Evolutionary conservation across 2,888 invertebrate species (phyloP).

Genomic region (Syritta pipiens): DNA sequence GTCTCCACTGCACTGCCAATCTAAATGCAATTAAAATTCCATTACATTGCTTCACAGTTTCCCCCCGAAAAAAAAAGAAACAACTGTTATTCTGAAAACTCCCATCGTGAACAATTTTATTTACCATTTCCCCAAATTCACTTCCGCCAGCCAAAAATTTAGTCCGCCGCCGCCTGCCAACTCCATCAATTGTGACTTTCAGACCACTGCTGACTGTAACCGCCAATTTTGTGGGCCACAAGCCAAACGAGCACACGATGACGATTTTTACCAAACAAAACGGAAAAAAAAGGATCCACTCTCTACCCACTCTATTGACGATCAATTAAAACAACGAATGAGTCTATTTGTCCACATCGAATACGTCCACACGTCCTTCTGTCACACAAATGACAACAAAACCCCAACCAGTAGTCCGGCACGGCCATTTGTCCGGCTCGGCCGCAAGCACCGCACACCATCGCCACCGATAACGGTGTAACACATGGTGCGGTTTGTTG

Average conservation of each 20-base stretch:
- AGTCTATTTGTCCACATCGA: constrained; percentile 59
- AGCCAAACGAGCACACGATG: constrained; percentile 31
- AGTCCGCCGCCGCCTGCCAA: constrained; percentile 21
- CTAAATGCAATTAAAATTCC: constrained; percentile 60
- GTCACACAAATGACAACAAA: constrained; percentile 45
- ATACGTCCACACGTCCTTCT: constrained; percentile 57
- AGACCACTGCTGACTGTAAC: too few relatives aligned
- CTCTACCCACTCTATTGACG: constrained; percentile 45
- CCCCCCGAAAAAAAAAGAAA: constrained; percentile 2
- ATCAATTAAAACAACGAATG: constrained; percentile 61
- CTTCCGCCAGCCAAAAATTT: constrained; percentile 7
- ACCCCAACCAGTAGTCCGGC: too few relatives aligned
- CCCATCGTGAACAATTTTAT: constrained; percentile 8
- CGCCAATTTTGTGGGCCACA: constrained; percentile 45
- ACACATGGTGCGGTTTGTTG: constrained; percentile 62
- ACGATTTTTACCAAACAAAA: background rate
- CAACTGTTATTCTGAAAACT: background rate
- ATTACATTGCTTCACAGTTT: constrained; percentile 26
- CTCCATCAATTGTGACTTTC: constrained; percentile 47
- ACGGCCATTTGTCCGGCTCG: constrained; percentile 36
- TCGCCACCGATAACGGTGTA: constrained; percentile 21
- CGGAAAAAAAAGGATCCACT: background rate
- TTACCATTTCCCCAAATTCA: constrained; percentile 29
- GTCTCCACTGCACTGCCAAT: constrained; percentile 26
- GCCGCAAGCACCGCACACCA: constrained; percentile 21